Conservation (phyloP, 2,797 vertebrate species). For the Dendrocincla tyrannina region DNA sequence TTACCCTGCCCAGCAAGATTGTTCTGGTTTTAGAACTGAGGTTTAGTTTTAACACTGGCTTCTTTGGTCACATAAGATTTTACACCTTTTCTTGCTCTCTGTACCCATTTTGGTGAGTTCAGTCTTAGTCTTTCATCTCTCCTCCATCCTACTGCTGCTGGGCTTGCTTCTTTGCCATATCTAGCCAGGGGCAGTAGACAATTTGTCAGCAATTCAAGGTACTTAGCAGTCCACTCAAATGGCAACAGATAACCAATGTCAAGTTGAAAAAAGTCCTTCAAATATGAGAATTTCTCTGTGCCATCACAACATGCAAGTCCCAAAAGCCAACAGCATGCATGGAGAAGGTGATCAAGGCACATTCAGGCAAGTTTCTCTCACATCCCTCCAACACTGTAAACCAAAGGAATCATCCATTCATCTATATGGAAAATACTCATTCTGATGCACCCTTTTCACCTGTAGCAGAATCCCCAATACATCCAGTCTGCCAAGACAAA, state of each 20-base stretch:
- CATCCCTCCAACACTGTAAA: background rate
- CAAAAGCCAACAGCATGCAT: rapidly evolving
- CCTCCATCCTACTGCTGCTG: background rate
- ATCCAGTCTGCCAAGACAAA: background rate
- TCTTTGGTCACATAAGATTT: background rate
- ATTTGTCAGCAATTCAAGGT: background rate
- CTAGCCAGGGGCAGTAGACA: background rate
- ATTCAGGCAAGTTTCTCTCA: background rate
- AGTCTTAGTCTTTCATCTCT: background rate
- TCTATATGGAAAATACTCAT: background rate
- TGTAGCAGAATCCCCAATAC: background rate
- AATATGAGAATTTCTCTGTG: background rate
- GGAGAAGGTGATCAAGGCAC: background rate
- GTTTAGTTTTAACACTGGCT: background rate
- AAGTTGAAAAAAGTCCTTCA: background rate
- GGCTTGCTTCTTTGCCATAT: background rate
- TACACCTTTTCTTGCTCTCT: background rate
- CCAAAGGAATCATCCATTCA: background rate
- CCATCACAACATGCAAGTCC: background rate
- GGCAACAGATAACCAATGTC: background rate
- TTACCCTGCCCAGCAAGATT: background rate
- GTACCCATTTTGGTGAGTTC: background rate
- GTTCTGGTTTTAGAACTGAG: background rate
- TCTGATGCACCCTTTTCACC: background rate
- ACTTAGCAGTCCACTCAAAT: background rate